Conservation (phyloP, 2,888 invertebrate species). For the Crepidodera aurea region DNA sequence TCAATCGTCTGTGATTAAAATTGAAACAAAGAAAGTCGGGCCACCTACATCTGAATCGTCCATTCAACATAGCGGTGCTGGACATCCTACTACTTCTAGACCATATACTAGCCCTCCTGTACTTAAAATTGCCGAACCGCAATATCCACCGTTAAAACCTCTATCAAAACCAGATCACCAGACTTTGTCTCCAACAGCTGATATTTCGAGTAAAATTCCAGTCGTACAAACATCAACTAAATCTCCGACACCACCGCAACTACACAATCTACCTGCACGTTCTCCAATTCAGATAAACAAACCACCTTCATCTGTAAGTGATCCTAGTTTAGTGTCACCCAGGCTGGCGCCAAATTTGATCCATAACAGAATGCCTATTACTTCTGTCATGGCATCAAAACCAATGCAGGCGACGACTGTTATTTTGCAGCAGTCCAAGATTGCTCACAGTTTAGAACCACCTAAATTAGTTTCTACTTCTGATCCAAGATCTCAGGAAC, state of each 20-base stretch:
- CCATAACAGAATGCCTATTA: conserved; percentile 67
- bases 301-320: conserved; percentile 34
- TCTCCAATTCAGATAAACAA: conserved; percentile 48
- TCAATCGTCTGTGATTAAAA: conserved; percentile 33
- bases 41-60: conserved; percentile 22
- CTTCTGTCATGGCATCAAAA: conserved; percentile 68
- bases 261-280: conserved; percentile 52
- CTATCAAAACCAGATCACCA: conserved; percentile 47
- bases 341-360: conserved; percentile 42
- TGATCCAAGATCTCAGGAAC: conserved; percentile 50
- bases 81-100: conserved; percentile 27
- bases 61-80: conserved; percentile 33
- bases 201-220: conserved; percentile 38
- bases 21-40: conserved; percentile 31
- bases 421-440: conserved; percentile 57
- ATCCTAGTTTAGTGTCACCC: conserved; percentile 40
- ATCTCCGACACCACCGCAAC: conserved; percentile 38
- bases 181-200: conserved; percentile 39
- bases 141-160: conserved; percentile 46
- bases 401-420: conserved; percentile 65
- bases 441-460: conserved; percentile 54
- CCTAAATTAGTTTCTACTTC: conserved; percentile 52
- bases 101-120: conserved; percentile 42
- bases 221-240: conserved; percentile 35
- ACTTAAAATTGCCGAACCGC: conserved; percentile 46